Base-by-base conservation (phyloP, 1,140 invertebrate species). In the Hyles vespertilio region DNA sequence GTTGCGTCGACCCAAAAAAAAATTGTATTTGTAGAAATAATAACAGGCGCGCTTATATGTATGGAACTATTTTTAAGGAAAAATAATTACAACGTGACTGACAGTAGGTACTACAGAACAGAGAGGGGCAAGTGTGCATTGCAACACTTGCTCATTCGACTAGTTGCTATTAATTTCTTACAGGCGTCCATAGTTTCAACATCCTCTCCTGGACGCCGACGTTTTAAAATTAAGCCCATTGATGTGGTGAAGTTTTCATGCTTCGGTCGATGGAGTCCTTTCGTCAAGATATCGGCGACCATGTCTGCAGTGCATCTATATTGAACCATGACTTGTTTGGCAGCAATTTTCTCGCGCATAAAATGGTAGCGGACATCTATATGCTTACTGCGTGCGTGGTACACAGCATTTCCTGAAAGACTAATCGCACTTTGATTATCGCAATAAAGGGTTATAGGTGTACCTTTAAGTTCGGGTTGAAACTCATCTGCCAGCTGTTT, bases 351-450 rank as follows among this genome's bases (percentile, higher is more conserved):
- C 9, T 77, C 68, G 8, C 65, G 59, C 0, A 79, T 54, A 44
- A 77, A 81, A 53, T 77, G 62, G 51, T 67, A 72, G 7, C 68
- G 59, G 3, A 79, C 66, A 22, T 82, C 77, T 22, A 82, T 82
- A 51, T 82, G 77, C 32, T 70, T 71, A 0, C 69, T 65, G 6
- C 77, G 52, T 45, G 72, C 54, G 10, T 52, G 51, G 32, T 70
- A 74, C 55, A 48, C 49, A 46, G 61, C 61, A 62, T 60, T 68
- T 6, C 3, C 48, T 40, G 62, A 51, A 2, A 61, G 6, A 34
- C n/a, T 56, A 8, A 61, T 61, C 0, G 54, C 43, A 47, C 59
- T 56, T 10, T 61, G 61, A 32, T 67, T 67, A 36, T 67, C 68
- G 58, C 65, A 45, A 10, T 51, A 65, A 2, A 70, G 59, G 22